A percentile compares a stretch with the other conserved stretches of the same genome.
These are phyloP conservation scores for Drosophila colorata DNA, from an alignment of 2,888 invertebrate genomes.

Conservation along the genomic window DNA sequence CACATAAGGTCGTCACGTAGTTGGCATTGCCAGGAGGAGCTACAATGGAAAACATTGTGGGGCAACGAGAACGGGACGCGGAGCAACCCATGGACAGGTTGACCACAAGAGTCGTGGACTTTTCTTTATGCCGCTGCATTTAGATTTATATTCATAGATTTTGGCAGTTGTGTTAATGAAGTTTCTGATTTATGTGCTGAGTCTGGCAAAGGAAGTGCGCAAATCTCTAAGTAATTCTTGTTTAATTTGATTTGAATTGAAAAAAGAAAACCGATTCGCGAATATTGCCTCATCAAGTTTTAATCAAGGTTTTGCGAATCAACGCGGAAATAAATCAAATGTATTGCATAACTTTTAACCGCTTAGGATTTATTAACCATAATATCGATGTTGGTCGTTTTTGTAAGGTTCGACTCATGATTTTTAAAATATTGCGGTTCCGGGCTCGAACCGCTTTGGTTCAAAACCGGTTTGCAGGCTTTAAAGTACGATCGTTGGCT, in stretches of 20 bases:
- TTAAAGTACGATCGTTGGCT: too few relatives aligned
- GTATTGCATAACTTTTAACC: too few relatives aligned
- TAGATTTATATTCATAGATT: conserved; percentile 74
- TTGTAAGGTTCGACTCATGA: too few relatives aligned
- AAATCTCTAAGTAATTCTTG: conserved; percentile 7
- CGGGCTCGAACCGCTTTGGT: too few relatives aligned
- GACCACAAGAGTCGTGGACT: conserved; percentile 14
- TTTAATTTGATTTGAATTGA: conserved; percentile 43
- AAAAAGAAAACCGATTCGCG: conserved; percentile 57
- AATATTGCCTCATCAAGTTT: neutral
- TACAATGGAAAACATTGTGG: conserved; percentile 14
- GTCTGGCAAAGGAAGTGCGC: conserved; percentile 18
- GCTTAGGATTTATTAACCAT: too few relatives aligned
- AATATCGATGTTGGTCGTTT: too few relatives aligned
- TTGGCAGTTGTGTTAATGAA: conserved; percentile 80
- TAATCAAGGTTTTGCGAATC: neutral
- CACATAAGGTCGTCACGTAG: conserved; percentile 63
- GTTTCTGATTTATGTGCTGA: conserved; percentile 71
- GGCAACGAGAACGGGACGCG: conserved; percentile 13
- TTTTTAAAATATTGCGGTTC: too few relatives aligned
- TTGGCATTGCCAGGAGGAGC: conserved; percentile 14
- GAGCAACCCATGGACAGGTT: neutral
- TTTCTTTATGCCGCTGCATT: conserved; percentile 35
- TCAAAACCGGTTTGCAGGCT: too few relatives aligned
- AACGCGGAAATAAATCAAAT: neutral